A percentile compares a stretch with the other conserved stretches of the same genome.
These are phyloP conservation scores for Seriola quinqueradiata DNA, from an alignment of 2,113 vertebrate genomes.

Conservation along the genomic window DNA sequence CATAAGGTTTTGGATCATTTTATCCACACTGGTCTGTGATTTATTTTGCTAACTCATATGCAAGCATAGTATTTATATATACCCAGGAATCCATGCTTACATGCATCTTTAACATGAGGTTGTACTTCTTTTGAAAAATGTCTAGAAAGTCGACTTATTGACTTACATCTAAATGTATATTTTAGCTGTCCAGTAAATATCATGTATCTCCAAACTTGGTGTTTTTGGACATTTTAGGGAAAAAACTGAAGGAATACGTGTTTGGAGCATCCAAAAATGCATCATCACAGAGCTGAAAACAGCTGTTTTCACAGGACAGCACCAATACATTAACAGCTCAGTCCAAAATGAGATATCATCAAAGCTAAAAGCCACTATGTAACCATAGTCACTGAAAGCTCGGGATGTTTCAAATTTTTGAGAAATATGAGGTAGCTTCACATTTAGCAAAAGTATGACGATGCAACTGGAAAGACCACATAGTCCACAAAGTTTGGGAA, in stretches of 20 bases:
- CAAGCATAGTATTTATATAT: not conserved
- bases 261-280: not conserved
- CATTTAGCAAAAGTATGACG: not conserved
- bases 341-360: not conserved
- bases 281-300: not conserved
- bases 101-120: not conserved
- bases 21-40: not conserved
- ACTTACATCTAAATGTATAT: not conserved
- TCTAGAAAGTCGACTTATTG: not conserved
- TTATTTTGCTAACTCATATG: not conserved
- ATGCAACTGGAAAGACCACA: not conserved
- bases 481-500: not conserved
- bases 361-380: not conserved
- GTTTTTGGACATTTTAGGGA: not conserved
- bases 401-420: not conserved
- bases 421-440: constrained; percentile 1
- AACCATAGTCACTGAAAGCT: not conserved
- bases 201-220: too few species aligned
- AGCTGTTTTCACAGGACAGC: not conserved
- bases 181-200: not conserved
- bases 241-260: not conserved
- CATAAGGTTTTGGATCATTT: not conserved
- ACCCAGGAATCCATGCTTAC: not conserved
- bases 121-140: not conserved
- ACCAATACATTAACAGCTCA: not conserved